Percentiles rank a stretch among this genome's conserved stretches.
phyloP scores from a whole-genome alignment of 2,797 vertebrate species.

The Macrochelys suwanniensis region DNA sequence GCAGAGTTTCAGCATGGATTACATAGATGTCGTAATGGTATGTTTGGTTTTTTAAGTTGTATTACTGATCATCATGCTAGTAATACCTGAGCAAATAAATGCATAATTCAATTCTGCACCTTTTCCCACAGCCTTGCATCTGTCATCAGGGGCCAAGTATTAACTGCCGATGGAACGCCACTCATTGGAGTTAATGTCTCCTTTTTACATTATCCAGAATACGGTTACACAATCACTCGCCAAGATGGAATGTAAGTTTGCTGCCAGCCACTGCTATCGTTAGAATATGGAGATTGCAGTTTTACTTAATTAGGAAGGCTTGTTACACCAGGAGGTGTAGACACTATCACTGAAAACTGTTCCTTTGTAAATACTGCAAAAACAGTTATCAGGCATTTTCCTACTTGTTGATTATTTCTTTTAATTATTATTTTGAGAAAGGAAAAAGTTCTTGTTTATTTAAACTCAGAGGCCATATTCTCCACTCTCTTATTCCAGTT shows the following conservation, averaged over 20 bases:
- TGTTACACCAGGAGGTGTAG: neutral
- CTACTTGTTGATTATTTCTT: neutral
- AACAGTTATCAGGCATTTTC: neutral
- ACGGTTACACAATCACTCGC: conserved; percentile 94
- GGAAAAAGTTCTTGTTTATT: conserved; percentile 24
- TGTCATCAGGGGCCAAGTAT: conserved; percentile 96
- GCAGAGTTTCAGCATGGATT: conserved; percentile 38
- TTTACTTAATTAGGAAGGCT: neutral
- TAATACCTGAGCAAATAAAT: conserved; percentile 39
- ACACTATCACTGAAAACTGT: neutral
- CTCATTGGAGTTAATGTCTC: conserved; percentile 98
- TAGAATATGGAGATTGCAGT: neutral
- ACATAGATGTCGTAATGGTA: conserved; percentile 8
- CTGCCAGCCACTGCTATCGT: neutral
- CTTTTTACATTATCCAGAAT: conserved; percentile 93
- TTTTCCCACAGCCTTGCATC: conserved; percentile 90
- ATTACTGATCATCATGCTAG: conserved; percentile 57
- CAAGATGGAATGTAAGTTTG: conserved; percentile 96
- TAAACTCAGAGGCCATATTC: neutral
- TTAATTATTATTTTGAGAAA: neutral
- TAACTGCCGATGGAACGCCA: conserved; percentile 96
- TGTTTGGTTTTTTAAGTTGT: conserved; percentile 17
- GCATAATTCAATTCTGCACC: conserved; percentile 56
- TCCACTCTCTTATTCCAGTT: neutral
- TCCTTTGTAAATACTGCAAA: neutral